These are phyloP conservation scores for Danio kyathit DNA, from an alignment of 2,797 vertebrate genomes.

Conservation along the genomic window DNA sequence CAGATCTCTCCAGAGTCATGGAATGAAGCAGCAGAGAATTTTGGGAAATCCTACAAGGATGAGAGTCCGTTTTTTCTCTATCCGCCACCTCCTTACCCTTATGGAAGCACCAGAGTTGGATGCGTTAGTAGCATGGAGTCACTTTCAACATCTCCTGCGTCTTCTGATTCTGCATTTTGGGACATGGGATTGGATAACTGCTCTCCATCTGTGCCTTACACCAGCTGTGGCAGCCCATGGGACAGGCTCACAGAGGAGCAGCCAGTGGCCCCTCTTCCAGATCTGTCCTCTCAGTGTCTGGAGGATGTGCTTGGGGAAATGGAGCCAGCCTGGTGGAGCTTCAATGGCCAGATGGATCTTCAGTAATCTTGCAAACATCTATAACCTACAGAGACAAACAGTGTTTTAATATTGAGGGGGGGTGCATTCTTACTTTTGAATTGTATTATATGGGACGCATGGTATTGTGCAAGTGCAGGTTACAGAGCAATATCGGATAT, in stretches of 20 bases:
- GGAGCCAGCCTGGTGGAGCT: slow-evolving; percentile 63
- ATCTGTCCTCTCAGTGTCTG: slow-evolving; percentile 61
- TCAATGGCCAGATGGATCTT: slow-evolving; percentile 60
- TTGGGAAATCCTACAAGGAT: slow-evolving; percentile 28
- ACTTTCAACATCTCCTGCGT: slow-evolving; percentile 53
- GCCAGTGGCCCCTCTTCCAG: slow-evolving; percentile 57
- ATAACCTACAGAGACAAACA: slow-evolving; percentile 5
- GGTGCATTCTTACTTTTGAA: neutral
- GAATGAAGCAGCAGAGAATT: slow-evolving; percentile 43
- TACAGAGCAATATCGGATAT: slow-evolving; percentile 56
- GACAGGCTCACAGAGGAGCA: slow-evolving; percentile 44
- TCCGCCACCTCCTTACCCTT: slow-evolving; percentile 57
- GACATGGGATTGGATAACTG: slow-evolving; percentile 59
- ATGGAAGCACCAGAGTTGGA: slow-evolving; percentile 37
- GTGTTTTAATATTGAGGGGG: neutral
- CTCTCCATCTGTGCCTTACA: slow-evolving; percentile 38
- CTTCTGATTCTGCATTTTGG: slow-evolving; percentile 67
- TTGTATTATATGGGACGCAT: neutral
- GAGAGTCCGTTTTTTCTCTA: slow-evolving; percentile 54
- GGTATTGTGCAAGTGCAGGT: slow-evolving; percentile 32
- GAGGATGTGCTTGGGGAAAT: slow-evolving; percentile 66
- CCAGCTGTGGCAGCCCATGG: slow-evolving; percentile 42
- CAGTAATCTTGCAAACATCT: slow-evolving; percentile 47
- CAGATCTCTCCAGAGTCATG: slow-evolving; percentile 52
- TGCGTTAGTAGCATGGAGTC: slow-evolving; percentile 38